These are phyloP conservation scores for Podargus strigoides DNA, from an alignment of 2,797 vertebrate species.

Conservation along the genomic window DNA sequence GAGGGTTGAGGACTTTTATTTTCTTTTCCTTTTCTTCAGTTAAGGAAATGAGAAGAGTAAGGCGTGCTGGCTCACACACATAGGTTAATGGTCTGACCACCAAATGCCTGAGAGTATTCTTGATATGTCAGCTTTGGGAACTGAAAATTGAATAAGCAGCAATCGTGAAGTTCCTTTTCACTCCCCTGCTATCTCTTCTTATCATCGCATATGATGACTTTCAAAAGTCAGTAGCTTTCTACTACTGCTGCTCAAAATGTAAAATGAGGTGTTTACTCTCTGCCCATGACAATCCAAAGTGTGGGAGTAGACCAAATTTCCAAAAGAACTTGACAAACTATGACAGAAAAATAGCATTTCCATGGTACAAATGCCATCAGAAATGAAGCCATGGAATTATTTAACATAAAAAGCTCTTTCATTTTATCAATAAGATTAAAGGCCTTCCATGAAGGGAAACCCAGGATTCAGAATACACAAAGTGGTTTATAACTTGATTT, in stretches of 20 bases:
- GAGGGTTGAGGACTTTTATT: neutral
- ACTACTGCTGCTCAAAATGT: neutral
- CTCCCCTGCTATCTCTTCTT: neutral
- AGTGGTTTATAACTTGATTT: neutral
- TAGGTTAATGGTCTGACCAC: constrained; percentile 42
- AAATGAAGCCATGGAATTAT: neutral
- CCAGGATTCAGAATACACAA: neutral
- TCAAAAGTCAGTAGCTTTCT: constrained; percentile 13
- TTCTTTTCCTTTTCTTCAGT: neutral
- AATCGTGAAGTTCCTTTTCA: constrained; percentile 23
- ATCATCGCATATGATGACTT: neutral
- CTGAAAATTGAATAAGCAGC: constrained; percentile 39
- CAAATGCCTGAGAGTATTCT: constrained; percentile 33
- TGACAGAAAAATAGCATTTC: neutral
- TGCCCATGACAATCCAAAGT: neutral
- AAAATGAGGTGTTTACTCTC: neutral
- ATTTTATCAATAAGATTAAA: neutral
- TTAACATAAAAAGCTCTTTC: neutral
- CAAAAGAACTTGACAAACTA: neutral
- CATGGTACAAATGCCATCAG: neutral
- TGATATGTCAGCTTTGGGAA: neutral
- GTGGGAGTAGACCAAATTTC: neutral
- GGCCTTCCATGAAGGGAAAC: neutral
- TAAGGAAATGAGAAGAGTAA: neutral
- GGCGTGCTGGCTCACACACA: neutral